Conservation (phyloP, 2,113 vertebrate genomes). For the Probosciger aterrimus region DNA sequence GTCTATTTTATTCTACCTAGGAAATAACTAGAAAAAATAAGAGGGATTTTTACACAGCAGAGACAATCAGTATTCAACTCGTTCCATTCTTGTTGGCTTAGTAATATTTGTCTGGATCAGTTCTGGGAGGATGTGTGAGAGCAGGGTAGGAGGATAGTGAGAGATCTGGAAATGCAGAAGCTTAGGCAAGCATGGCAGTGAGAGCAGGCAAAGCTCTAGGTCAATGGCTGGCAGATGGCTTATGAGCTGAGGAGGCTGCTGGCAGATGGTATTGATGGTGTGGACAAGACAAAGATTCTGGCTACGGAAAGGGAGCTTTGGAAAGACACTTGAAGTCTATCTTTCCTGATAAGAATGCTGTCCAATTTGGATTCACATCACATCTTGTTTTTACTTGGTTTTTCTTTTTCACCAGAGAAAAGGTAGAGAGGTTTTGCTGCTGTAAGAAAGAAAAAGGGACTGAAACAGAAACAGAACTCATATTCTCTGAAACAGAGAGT, state of each 20-base stretch:
- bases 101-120: constrained; percentile 23
- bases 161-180: constrained; percentile 42
- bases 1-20: neutral
- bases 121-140: constrained; percentile 55
- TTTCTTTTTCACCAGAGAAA: neutral
- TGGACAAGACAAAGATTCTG: constrained; percentile 74
- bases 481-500: neutral
- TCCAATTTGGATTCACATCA: constrained; percentile 33
- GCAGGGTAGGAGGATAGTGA: constrained; percentile 37
- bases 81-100: constrained; percentile 33
- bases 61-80: constrained; percentile 2
- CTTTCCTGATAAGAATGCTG: constrained; percentile 29
- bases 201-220: constrained; percentile 63
- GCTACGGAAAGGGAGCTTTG: constrained; percentile 60
- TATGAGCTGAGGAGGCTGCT: constrained; percentile 65
- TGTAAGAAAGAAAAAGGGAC: neutral
- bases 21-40: neutral
- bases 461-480: neutral
- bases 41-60: neutral
- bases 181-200: constrained; percentile 52
- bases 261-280: constrained; percentile 78
- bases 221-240: constrained; percentile 78
- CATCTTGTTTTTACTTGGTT: neutral
- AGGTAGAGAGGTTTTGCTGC: neutral
- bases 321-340: constrained; percentile 63